Conservation (phyloP, 1,140 invertebrate species). For the Papilio polytes region DNA sequence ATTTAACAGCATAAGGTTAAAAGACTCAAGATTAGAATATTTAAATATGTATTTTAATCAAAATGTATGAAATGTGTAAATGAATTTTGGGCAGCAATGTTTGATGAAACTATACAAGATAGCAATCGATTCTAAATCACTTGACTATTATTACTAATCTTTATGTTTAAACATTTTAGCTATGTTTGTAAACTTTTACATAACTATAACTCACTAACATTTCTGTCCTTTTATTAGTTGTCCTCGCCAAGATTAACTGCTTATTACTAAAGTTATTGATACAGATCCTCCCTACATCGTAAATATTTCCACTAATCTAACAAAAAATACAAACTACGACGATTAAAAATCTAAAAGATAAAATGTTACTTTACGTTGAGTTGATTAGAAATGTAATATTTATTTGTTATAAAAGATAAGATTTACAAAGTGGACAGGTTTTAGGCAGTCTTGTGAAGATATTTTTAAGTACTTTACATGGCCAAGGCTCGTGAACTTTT, state of each 20-base stretch:
- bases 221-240: conserved; percentile 27
- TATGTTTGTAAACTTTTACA: neutral
- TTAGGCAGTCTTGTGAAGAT: conserved; percentile 17
- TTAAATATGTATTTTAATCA: conserved; percentile 3
- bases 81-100: conserved; percentile 32
- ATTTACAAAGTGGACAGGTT: conserved; percentile 35
- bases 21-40: conserved; percentile 15
- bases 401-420: conserved; percentile 16
- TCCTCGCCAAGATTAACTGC: conserved; percentile 28
- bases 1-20: conserved; percentile 42
- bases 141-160: conserved; percentile 33
- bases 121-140: conserved; percentile 38
- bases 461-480: conserved; percentile 20
- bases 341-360: conserved; percentile 11
- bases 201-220: conserved; percentile 33
- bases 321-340: conserved; percentile 19
- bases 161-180: conserved; percentile 29
- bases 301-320: neutral
- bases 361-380: neutral
- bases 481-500: neutral
- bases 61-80: conserved; percentile 24
- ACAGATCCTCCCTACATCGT: conserved; percentile 47
- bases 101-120: conserved; percentile 36
- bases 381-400: conserved; percentile 15
- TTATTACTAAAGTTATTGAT: conserved; percentile 44